phyloP scores from a whole-genome alignment of 2,797 vertebrate species.

The Podarcis siculus region DNA sequence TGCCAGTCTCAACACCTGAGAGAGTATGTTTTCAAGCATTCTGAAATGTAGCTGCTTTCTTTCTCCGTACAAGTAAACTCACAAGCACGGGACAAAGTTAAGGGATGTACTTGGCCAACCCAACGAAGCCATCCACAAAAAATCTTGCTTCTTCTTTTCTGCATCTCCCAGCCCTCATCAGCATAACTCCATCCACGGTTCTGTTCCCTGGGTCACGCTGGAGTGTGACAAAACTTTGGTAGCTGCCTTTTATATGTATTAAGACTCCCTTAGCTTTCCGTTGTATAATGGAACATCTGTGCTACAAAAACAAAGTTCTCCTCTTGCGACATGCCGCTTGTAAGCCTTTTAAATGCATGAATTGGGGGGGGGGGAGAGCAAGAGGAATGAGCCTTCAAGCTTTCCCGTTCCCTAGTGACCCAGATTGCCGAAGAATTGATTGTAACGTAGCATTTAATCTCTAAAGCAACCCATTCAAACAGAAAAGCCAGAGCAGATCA shows the following conservation, averaged over 20 bases:
- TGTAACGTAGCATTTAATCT: constrained; percentile 57
- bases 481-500: constrained; percentile 60
- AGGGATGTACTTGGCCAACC: neutral
- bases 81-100: neutral
- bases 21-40: neutral
- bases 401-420: neutral
- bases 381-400: neutral
- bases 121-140: neutral
- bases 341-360: constrained; percentile 17
- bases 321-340: constrained; percentile 11
- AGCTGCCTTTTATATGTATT: neutral
- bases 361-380: neutral
- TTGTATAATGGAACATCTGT: constrained; percentile 21
- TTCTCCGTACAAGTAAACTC: neutral
- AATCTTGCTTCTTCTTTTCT: neutral
- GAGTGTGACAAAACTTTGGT: neutral
- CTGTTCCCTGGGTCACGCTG: neutral
- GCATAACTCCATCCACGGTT: neutral
- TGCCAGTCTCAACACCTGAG: too few species aligned
- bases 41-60: neutral
- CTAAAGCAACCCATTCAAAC: constrained; percentile 46
- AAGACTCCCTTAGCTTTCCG: neutral
- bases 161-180: neutral
- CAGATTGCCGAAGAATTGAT: constrained; percentile 37
- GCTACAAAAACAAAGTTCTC: constrained; percentile 17